Percentiles rank a stretch among this genome's conserved stretches.
Conservation (phyloP, 2,113 vertebrate species). For the Tragelaphus strepsiceros region DNA sequence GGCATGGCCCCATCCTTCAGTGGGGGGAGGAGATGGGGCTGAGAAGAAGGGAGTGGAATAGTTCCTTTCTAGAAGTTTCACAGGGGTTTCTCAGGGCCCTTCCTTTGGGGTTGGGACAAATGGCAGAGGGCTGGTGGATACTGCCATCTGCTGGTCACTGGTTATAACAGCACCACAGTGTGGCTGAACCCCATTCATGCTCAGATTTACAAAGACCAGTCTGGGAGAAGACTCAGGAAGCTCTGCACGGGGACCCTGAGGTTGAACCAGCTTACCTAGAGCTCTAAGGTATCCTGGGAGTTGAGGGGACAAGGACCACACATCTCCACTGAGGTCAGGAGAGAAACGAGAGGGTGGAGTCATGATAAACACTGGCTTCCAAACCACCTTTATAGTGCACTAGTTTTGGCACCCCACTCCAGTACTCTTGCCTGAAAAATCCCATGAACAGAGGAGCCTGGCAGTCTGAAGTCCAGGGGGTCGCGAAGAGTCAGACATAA, state of each 20-base stretch:
- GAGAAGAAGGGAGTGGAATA: neutral
- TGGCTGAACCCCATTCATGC: neutral
- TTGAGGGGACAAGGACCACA: neutral
- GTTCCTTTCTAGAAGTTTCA: neutral
- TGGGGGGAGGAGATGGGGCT: neutral
- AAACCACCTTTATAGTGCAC: neutral
- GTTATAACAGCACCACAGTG: neutral
- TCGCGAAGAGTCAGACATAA: neutral
- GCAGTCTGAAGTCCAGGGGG: neutral
- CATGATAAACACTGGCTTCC: neutral
- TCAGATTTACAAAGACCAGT: neutral
- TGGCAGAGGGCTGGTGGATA: neutral
- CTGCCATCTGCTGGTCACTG: slow-evolving; percentile 61
- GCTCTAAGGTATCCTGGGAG: neutral
- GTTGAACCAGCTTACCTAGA: neutral
- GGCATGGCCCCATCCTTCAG: neutral
- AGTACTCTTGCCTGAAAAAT: neutral
- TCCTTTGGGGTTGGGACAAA: neutral
- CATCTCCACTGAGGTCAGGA: neutral
- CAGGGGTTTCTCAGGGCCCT: neutral
- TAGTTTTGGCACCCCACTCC: neutral
- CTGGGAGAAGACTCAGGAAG: neutral
- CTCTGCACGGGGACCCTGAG: rapidly evolving
- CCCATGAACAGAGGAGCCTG: neutral
- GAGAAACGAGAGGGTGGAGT: neutral